phyloP scores from a whole-genome alignment of 2,797 vertebrate genomes.

The Chloroceryle amazona region DNA sequence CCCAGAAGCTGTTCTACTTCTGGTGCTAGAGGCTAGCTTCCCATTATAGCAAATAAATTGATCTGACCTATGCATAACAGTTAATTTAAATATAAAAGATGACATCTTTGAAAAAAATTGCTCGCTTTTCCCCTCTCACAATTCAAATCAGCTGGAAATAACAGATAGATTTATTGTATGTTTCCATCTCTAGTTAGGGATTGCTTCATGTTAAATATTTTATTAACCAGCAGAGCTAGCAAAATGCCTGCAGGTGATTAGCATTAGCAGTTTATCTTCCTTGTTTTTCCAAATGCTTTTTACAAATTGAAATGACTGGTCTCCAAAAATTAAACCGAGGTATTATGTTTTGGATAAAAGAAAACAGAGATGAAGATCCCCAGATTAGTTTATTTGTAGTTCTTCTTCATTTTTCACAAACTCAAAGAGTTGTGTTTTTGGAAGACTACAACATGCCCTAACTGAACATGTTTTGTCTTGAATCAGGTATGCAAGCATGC shows the following conservation, averaged over 20 bases:
- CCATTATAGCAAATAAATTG: background rate
- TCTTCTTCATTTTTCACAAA: background rate
- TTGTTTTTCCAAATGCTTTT: background rate
- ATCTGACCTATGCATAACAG: background rate
- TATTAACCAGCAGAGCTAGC: background rate
- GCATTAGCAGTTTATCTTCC: background rate
- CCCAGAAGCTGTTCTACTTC: background rate
- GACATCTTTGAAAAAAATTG: background rate
- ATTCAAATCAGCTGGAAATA: background rate
- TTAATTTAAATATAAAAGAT: background rate
- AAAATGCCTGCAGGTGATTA: background rate
- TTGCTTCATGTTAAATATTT: background rate
- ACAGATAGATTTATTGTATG: background rate
- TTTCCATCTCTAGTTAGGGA: background rate
- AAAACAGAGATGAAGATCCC: background rate
- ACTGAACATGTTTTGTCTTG: background rate
- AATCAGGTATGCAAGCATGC: background rate
- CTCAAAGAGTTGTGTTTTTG: background rate
- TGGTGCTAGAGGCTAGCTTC: background rate
- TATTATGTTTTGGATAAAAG: background rate
- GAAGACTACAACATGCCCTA: background rate
- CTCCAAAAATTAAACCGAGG: background rate
- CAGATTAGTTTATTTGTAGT: background rate
- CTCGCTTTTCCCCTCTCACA: background rate
- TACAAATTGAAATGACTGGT: background rate